Evolutionary conservation across 1,140 invertebrate genomes (phyloP).

Genomic region (Periplaneta americana): DNA sequence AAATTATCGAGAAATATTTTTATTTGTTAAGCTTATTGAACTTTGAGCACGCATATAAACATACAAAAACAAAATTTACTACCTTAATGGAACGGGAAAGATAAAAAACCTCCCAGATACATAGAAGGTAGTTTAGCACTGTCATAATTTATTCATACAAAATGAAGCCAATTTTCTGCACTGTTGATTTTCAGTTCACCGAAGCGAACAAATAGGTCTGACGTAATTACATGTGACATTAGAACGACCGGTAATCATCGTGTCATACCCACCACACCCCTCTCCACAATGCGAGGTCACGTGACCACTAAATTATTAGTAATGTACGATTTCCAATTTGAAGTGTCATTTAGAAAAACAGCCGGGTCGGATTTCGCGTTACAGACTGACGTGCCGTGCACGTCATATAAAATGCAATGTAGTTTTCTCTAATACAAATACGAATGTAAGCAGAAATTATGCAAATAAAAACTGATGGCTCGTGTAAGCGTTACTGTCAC

Average conservation of each 20-base stretch:
- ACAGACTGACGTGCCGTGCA: neutral
- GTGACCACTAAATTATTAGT: neutral
- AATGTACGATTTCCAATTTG: neutral
- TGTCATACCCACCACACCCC: neutral
- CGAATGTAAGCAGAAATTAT: neutral
- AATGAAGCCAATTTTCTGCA: neutral
- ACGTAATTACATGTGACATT: neutral
- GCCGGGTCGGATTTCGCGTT: neutral
- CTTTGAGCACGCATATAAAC: no score
- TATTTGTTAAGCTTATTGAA: no score
- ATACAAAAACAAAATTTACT: no score
- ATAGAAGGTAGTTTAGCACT: neutral
- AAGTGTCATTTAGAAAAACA: neutral
- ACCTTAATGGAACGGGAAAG: no score
- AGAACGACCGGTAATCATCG: neutral
- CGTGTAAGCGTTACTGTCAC: neutral
- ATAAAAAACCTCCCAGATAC: neutral
- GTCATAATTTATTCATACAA: neutral
- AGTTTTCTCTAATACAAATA: neutral
- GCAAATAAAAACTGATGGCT: neutral
- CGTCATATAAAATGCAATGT: neutral
- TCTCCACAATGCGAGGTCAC: neutral
- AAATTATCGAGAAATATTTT: no score
- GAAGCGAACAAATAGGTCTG: neutral
- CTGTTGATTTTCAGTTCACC: neutral